phyloP scores from a whole-genome alignment of 92 coral and sea anemone genomes.

The Epizoanthus scotinus region DNA sequence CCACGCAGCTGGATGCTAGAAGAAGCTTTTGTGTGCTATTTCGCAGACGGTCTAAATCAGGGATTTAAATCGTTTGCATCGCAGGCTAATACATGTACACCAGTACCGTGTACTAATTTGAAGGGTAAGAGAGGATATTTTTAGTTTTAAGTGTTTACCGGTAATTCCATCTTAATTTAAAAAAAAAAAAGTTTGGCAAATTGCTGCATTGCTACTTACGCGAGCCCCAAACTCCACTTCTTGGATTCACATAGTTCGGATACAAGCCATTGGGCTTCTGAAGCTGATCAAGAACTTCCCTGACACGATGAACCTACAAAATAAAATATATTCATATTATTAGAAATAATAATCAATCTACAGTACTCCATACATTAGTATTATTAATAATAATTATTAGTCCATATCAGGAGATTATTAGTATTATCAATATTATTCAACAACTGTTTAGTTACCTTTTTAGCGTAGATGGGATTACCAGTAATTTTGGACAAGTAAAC shows the following conservation, averaged over 20 bases:
- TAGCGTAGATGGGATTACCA: slow-evolving; percentile 86
- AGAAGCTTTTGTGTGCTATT: too few species aligned
- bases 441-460: slow-evolving; percentile 64
- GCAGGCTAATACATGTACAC: too few species aligned
- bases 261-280: slow-evolving; percentile 91
- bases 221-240: slow-evolving; percentile 96
- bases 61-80: too few species aligned
- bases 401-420: too few species aligned
- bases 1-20: too few species aligned
- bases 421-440: neutral
- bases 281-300: slow-evolving; percentile 84
- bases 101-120: too few species aligned
- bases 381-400: neutral
- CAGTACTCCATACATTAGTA: too few species aligned
- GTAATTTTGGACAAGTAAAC: slow-evolving; percentile 91
- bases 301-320: slow-evolving; percentile 72
- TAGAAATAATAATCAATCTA: neutral
- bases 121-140: too few species aligned
- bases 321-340: neutral
- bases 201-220: slow-evolving; percentile 62
- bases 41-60: too few species aligned
- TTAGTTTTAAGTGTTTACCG: too few species aligned
- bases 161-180: too few species aligned
- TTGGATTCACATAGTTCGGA: slow-evolving; percentile 90
- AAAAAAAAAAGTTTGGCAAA: too few species aligned